Percentiles rank a stretch among this genome's conserved stretches.
Conservation (phyloP, 2,888 invertebrate genomes). For the Cantharis lateralis region DNA sequence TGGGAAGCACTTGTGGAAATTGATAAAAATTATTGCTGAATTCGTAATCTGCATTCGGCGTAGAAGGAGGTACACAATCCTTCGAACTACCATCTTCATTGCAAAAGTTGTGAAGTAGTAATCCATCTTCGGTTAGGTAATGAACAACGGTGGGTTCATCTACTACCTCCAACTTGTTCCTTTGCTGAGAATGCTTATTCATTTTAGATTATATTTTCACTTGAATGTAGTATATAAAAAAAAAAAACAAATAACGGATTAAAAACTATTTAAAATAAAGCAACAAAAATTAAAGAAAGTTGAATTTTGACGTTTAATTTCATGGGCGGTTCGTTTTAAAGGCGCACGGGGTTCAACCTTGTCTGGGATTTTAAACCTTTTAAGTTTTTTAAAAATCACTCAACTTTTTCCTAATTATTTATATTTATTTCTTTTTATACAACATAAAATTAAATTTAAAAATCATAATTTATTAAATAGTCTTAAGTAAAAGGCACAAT, state of each 20-base stretch:
- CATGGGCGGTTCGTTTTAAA: no score
- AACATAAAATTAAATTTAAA: background rate
- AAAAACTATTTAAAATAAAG: background rate
- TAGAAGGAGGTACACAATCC: constrained; percentile 39
- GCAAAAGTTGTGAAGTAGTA: background rate
- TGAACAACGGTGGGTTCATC: no score
- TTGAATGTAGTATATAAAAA: background rate
- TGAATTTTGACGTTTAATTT: background rate
- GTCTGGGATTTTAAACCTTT: no score
- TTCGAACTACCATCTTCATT: background rate
- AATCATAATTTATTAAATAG: background rate
- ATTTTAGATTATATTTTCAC: background rate
- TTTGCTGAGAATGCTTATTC: background rate
- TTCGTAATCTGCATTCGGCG: constrained; percentile 38
- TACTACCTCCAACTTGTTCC: background rate
- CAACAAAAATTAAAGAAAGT: background rate
- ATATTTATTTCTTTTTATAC: background rate
- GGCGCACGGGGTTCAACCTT: no score
- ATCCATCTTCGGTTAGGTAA: background rate
- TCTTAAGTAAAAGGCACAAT: constrained; percentile 1
- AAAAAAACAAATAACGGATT: no score
- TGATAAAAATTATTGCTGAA: constrained; percentile 15
- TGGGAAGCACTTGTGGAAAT: constrained; percentile 35
- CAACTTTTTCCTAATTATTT: background rate
- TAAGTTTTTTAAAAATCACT: no score